Percentiles rank a stretch among this genome's conserved stretches.
Evolutionary conservation across 2,797 vertebrate genomes (phyloP).

Genomic region (Gymnoscopelus braueri): DNA sequence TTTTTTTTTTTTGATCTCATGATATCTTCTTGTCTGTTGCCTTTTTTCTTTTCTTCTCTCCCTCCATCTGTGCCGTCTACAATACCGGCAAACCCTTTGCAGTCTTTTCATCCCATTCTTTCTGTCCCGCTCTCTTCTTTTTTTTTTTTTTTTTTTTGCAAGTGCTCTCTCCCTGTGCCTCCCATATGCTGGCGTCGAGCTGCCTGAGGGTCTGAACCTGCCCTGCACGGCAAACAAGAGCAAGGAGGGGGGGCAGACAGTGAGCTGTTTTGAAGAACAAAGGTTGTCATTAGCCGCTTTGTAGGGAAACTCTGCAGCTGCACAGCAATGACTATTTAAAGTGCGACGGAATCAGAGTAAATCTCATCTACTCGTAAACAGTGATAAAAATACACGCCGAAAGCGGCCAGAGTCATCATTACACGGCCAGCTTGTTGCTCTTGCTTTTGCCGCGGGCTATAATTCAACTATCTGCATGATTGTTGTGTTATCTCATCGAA

Average conservation of each 20-base stretch:
- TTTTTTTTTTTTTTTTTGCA: neutral
- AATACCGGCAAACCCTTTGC: constrained; percentile 35
- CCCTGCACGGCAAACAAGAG: constrained; percentile 39
- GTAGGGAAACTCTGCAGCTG: constrained; percentile 60
- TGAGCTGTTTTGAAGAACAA: constrained; percentile 63
- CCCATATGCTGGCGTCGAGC: constrained; percentile 42
- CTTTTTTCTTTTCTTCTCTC: constrained; percentile 29
- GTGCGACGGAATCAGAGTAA: constrained; percentile 24
- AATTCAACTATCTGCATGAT: neutral
- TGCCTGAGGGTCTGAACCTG: constrained; percentile 58
- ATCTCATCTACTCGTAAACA: constrained; percentile 26
- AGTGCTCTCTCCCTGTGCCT: constrained; percentile 35
- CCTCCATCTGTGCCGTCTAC: constrained; percentile 29
- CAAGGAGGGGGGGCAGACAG: constrained; percentile 24
- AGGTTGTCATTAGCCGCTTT: constrained; percentile 66
- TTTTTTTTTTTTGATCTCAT: constrained; percentile 5
- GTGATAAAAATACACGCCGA: constrained; percentile 12
- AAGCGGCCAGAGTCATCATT: neutral
- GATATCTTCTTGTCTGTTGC: too few relatives aligned
- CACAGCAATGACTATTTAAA: constrained; percentile 33
- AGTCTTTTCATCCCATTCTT: constrained; percentile 54
- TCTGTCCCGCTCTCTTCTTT: constrained; percentile 24
- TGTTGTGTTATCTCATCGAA: neutral
- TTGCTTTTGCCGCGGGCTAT: neutral
- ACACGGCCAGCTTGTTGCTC: too few relatives aligned